These are phyloP conservation scores for Eurosta solidaginis DNA, from an alignment of 1,140 invertebrate genomes.

Conservation along the genomic window DNA sequence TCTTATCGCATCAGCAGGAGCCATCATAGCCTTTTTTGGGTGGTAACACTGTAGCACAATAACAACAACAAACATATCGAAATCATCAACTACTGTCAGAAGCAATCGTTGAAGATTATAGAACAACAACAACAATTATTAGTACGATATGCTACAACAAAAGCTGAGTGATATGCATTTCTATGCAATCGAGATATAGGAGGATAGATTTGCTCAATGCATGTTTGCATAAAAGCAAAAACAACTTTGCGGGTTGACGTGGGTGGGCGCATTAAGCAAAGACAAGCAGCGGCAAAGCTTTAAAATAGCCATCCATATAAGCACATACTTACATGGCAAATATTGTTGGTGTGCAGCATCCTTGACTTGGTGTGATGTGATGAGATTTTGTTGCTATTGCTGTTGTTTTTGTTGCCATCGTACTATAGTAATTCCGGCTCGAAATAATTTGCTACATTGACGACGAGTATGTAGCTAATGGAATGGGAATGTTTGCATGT, in stretches of 20 bases:
- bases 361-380: constrained; percentile 15
- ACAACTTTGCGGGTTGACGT: constrained; percentile 5
- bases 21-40: not conserved
- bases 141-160: not conserved
- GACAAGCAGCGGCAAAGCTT: constrained; percentile 13
- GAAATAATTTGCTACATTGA: not conserved
- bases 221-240: not conserved
- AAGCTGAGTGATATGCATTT: not conserved
- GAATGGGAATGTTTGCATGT: not conserved
- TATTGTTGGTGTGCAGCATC: constrained; percentile 17
- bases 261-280: constrained; percentile 26
- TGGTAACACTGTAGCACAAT: not conserved
- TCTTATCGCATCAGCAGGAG: not conserved
- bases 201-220: not conserved
- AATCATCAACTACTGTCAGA: not conserved
- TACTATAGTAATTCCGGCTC: not conserved
- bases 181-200: not conserved
- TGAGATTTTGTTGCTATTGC: not conserved
- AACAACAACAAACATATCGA: not conserved
- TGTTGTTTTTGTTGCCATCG: not conserved
- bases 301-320: no score
- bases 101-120: not conserved
- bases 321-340: no score
- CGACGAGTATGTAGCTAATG: no score
- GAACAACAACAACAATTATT: constrained; percentile 5